A percentile compares a stretch with the other conserved stretches of the same genome.
Conservation (phyloP, 2,888 invertebrate genomes). For the Drosophila peninsularis region DNA sequence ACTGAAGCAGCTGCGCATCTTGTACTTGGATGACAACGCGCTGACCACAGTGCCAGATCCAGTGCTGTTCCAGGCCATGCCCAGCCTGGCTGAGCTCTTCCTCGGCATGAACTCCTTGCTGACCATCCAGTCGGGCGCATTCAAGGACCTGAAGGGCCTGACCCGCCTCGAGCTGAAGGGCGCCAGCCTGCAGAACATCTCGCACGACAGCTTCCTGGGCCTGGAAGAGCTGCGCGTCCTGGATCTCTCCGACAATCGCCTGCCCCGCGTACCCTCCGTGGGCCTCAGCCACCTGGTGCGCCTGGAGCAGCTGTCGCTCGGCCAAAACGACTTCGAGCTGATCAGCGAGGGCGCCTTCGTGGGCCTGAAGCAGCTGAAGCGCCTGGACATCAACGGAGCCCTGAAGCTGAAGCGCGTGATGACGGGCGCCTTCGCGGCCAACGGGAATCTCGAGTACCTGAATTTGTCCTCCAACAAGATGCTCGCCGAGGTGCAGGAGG, state of each 20-base stretch:
- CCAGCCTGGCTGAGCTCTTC: conserved; percentile 92
- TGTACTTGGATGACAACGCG: conserved; percentile 94
- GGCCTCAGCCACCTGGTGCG: conserved; percentile 90
- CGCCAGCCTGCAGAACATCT: conserved; percentile 92
- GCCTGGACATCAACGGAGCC: conserved; percentile 92
- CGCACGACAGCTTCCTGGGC: conserved; percentile 91
- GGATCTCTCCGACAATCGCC: conserved; percentile 91
- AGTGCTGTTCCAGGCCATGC: conserved; percentile 89
- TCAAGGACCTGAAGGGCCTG: conserved; percentile 91
- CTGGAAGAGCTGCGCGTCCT: conserved; percentile 90
- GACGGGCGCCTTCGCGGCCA: conserved; percentile 92
- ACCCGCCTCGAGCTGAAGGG: conserved; percentile 92
- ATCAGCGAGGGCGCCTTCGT: conserved; percentile 91
- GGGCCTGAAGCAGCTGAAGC: conserved; percentile 91
- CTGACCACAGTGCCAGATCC: conserved; percentile 91
- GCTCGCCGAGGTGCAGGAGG: conserved; percentile 90
- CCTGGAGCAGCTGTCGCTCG: conserved; percentile 92
- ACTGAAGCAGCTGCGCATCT: conserved; percentile 89
- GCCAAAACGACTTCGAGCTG: conserved; percentile 91
- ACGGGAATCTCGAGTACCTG: conserved; percentile 92
- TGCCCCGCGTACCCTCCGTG: conserved; percentile 90
- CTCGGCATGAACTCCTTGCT: conserved; percentile 94
- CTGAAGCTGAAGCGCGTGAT: conserved; percentile 90
- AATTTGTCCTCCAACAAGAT: conserved; percentile 92
- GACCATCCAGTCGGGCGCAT: conserved; percentile 90